Percentiles rank a stretch among this genome's conserved stretches.
Conservation (phyloP, 1,140 invertebrate genomes). For the Drosophila bipectinata region DNA sequence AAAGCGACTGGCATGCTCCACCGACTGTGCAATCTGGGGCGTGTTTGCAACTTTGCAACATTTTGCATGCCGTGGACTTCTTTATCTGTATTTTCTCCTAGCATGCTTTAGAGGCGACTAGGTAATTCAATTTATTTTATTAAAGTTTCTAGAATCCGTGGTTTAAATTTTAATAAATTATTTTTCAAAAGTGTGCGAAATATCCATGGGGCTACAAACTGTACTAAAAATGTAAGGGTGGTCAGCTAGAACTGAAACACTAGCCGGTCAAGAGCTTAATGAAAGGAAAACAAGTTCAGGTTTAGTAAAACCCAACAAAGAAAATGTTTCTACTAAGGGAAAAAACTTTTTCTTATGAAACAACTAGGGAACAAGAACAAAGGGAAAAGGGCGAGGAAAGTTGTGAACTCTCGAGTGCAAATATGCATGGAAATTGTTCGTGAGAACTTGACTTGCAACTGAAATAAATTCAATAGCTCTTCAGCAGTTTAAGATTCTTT, state of each 20-base stretch:
- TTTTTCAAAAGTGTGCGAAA: slow-evolving; percentile 17
- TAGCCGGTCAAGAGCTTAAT: slow-evolving; percentile 32
- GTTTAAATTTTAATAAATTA: not conserved
- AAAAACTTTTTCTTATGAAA: slow-evolving; percentile 21
- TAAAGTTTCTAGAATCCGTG: no score
- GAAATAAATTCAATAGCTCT: slow-evolving; percentile 5
- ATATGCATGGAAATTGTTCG: slow-evolving; percentile 23
- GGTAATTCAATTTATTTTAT: not conserved
- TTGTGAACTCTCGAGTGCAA: slow-evolving; percentile 35
- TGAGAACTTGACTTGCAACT: slow-evolving; percentile 33
- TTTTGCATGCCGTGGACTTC: slow-evolving; percentile 1
- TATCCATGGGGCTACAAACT: not conserved
- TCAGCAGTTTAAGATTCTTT: not conserved
- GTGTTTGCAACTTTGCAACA: slow-evolving; percentile 12
- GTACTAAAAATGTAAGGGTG: slow-evolving; percentile 28
- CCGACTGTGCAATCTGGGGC: slow-evolving; percentile 36
- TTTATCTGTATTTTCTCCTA: slow-evolving; percentile 9
- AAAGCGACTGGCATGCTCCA: slow-evolving; percentile 34
- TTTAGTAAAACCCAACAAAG: slow-evolving; percentile 2
- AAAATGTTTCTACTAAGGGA: not conserved
- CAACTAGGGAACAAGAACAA: not conserved
- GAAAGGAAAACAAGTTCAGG: slow-evolving; percentile 33
- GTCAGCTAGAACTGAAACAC: slow-evolving; percentile 18
- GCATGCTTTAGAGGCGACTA: slow-evolving; percentile 1
- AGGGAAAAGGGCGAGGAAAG: slow-evolving; percentile 12